Evolutionary conservation across 2,797 vertebrate genomes (phyloP).

Genomic region (Etheostoma nigrum): DNA sequence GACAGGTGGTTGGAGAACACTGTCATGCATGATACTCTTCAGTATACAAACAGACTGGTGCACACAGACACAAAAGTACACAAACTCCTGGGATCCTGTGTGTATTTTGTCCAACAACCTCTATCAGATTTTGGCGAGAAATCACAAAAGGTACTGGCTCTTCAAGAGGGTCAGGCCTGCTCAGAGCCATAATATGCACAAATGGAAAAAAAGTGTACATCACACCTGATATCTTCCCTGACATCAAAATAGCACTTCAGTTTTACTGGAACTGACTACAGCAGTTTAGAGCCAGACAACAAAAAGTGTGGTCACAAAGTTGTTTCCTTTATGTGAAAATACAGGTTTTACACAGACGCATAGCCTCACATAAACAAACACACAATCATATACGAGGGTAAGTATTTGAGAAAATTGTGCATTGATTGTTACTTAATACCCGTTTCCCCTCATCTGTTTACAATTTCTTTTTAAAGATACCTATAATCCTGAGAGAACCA

Average conservation of each 20-base stretch:
- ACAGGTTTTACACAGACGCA: background rate
- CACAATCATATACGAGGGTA: background rate
- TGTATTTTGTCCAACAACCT: constrained; percentile 3
- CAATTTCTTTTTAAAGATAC: constrained; percentile 7
- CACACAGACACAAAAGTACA: background rate
- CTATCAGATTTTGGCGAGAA: constrained; percentile 7
- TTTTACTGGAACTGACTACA: background rate
- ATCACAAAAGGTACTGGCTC: constrained; percentile 7
- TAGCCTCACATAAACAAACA: background rate
- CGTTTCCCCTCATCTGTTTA: constrained; percentile 17
- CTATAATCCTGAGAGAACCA: constrained; percentile 34
- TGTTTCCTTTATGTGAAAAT: constrained; percentile 12
- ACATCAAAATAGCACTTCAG: constrained; percentile 2
- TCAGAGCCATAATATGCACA: background rate
- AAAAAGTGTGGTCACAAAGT: background rate
- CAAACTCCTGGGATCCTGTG: background rate
- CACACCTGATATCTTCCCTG: background rate
- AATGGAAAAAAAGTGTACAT: constrained; percentile 3
- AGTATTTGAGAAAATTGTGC: background rate
- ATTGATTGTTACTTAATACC: constrained; percentile 12
- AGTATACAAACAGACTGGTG: background rate
- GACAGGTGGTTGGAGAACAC: too few relatives aligned
- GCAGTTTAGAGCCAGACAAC: background rate
- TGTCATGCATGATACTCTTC: background rate
- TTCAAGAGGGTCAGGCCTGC: background rate